Evolutionary conservation across 2,113 vertebrate genomes (phyloP).

Genomic region (Chinchilla lanigera): DNA sequence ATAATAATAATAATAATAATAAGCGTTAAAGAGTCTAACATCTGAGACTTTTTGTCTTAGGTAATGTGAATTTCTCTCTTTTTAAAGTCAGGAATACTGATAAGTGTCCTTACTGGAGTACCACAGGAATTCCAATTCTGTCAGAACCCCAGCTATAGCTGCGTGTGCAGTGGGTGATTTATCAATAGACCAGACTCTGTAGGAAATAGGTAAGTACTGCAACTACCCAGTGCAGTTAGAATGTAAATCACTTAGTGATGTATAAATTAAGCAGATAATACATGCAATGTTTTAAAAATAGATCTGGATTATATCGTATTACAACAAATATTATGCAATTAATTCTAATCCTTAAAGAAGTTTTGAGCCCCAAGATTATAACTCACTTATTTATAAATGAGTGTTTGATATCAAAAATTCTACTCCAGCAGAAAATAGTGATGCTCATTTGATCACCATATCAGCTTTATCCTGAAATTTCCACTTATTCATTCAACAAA

Average conservation of each 20-base stretch:
- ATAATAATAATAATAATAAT: not conserved
- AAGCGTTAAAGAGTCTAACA: slow-evolving; percentile 34
- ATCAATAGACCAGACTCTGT: slow-evolving; percentile 12
- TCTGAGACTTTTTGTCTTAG: slow-evolving; percentile 48
- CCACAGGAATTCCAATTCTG: slow-evolving; percentile 42
- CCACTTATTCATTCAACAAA: slow-evolving; percentile 30
- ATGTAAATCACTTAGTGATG: slow-evolving; percentile 10
- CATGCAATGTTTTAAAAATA: slow-evolving; percentile 18
- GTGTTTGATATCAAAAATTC: slow-evolving; percentile 35
- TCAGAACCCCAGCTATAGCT: slow-evolving; percentile 32
- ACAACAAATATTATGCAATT: slow-evolving; percentile 25
- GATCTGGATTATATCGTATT: slow-evolving; percentile 1
- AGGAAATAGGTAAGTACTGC: slow-evolving; percentile 9
- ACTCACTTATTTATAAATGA: slow-evolving; percentile 43
- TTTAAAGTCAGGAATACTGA: slow-evolving; percentile 6
- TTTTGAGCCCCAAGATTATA: not conserved
- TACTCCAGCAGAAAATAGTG: slow-evolving; percentile 30
- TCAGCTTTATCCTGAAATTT: slow-evolving; percentile 23
- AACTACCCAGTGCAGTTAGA: not conserved
- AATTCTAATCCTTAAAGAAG: slow-evolving; percentile 12
- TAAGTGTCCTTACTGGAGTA: slow-evolving; percentile 24
- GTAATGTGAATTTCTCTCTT: slow-evolving; percentile 6
- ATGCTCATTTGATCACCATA: not conserved
- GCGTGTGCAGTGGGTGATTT: not conserved
- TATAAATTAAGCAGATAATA: slow-evolving; percentile 43